Evolutionary conservation across 1,140 invertebrate genomes (phyloP), one percentile per base, ranked within the genome.

Genomic region (Doryteuthis pealeii): DNA sequence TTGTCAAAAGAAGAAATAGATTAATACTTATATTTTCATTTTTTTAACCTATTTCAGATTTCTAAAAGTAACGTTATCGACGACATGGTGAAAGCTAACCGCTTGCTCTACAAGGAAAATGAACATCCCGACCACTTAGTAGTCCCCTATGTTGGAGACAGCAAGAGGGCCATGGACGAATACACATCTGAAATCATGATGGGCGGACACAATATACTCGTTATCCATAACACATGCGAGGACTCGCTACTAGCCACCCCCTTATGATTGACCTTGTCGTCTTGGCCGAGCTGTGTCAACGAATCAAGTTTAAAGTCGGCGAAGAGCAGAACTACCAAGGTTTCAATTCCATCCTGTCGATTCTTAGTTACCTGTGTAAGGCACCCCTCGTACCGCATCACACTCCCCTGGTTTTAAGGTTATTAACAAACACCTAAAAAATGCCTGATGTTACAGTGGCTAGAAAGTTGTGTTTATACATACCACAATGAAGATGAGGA

Each of bases 121-220:
- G 94, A 94, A 85, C 84, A 88, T 18, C 96, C 96, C 1, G 85
- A 87, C 62, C 85, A 87, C 70, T 83, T 84, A 74, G 88, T 99
- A 26, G 96, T 99, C 58, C 97, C 97, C 0, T 96, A 95, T 87
- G 96, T 98, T 71, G 94, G 94, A 70, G 97, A 98, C 88, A 96
- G 94, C 70, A 99, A 99, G 86, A 91, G 96, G 43, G 97, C 97
- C 0, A 94, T 99, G 94, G 97, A 99, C 86, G 97, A 99, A 86
- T 99, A 99, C 89, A 95, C 93, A 3, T 97, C 95, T 2, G 95
- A 98, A 89, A 95, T 99, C 76, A 94, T 98, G 90, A 91, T 98
- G 89, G 95, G 96, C 73, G 97, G 97, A 43, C 91, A 92, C 74
- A 98, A 97, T 87, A 99, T 97, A 0, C 90, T 99, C 26, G 94